These are phyloP conservation scores for Phoenicopterus ruber DNA, from an alignment of 2,113 vertebrate genomes.

Conservation along the genomic window DNA sequence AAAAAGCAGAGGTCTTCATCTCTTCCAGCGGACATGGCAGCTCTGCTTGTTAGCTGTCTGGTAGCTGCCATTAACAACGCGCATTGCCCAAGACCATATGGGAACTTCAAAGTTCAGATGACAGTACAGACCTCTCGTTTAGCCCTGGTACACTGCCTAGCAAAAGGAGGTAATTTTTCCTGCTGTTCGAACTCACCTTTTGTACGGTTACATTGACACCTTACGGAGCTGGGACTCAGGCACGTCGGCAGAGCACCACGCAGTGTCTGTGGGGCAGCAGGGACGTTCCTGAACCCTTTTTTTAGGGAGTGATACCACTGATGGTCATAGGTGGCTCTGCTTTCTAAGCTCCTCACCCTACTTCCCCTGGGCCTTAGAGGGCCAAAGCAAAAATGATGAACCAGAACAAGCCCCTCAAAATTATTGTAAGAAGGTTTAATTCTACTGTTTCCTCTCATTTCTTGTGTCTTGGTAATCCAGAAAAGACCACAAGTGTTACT, in stretches of 20 bases:
- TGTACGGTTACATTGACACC: not conserved
- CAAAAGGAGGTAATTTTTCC: not conserved
- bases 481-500: not conserved
- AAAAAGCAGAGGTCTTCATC: not conserved
- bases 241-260: rapidly evolving
- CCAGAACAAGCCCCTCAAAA: not conserved
- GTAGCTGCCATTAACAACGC: not conserved
- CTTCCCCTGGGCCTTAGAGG: not conserved
- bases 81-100: not conserved
- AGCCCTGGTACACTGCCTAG: not conserved
- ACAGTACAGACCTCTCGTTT: not conserved
- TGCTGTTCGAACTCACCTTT: not conserved
- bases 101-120: not conserved
- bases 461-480: not conserved
- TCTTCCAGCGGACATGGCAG: not conserved
- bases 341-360: not conserved
- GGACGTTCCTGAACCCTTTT: not conserved
- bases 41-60: not conserved
- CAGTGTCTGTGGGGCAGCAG: not conserved
- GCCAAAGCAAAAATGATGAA: not conserved
- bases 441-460: not conserved
- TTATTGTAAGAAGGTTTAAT: not conserved
- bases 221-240: not conserved
- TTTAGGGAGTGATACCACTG: not conserved
- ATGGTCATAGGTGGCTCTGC: not conserved